Evolutionary conservation across 1,140 invertebrate genomes (phyloP), one percentile per base, ranked within the genome.

Genomic region (Euura saliciscinereae): DNA sequence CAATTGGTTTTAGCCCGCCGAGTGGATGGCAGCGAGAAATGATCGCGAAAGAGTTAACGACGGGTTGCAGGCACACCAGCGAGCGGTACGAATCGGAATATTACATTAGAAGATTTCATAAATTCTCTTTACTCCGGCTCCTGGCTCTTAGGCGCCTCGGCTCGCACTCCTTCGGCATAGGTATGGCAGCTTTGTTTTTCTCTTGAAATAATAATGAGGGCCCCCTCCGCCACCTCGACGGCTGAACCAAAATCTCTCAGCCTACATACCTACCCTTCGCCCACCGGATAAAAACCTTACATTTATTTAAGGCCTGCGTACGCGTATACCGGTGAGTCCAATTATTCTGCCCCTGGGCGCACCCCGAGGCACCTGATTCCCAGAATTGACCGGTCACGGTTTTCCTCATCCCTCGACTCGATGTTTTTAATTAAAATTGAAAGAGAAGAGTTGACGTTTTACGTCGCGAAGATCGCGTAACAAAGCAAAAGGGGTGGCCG

Each of bases 91-190:
- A 86, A 83, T 85, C 79, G 74, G 81, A 86, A 85, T 85, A 87
- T 85, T 86, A 83, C 82, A 86, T 87, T 86, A 86, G 75, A 74
- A 85, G 85, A 86, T 86, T 87, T 87, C 81, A 87, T 87, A 85
- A 86, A 87, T 87, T 87, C 85, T 75, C 85, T 87, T 87, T 87
- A 86, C 78, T 59, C 51, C 28, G 28, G 28, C 28, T 59, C 28
- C 75, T 75, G 75, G 80, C 82, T 85, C 83, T 86, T 82, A 85
- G 82, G 80, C 75, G 78, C 74, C 77, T 82, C 8, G 8, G 10
- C 66, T 71, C 76, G 66, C 72, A 77, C 78, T 79, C 8, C 80
- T 80, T 82, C 78, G 77, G 74, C 79, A 75, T 78, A 77, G 75
- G 75, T 76, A 77, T 79, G 51, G 51, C 3, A n/a, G 51, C 51